Percentiles rank a stretch among this genome's conserved stretches.
These are phyloP conservation scores for Pristionchus japonicus DNA, from an alignment of 2,888 invertebrate genomes.

Conservation along the genomic window DNA sequence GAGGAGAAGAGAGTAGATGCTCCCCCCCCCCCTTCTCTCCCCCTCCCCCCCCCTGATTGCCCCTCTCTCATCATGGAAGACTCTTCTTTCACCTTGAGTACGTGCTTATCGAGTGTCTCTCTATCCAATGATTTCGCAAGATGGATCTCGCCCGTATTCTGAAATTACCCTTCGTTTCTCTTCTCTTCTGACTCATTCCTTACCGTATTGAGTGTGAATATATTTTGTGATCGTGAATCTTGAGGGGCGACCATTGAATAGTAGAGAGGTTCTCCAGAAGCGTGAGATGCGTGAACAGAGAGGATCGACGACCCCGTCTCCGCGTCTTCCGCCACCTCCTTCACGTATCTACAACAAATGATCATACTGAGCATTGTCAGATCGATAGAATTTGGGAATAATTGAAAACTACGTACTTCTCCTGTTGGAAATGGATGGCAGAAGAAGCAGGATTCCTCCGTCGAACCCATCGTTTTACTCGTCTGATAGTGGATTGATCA, in stretches of 20 bases:
- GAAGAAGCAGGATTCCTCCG: conserved; percentile 68
- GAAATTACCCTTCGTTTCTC: conserved; percentile 43
- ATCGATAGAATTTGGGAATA: too few relatives aligned
- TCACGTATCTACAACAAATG: conserved; percentile 66
- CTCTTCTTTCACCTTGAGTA: conserved; percentile 63
- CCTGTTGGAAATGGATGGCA: conserved; percentile 72
- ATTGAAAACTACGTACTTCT: conserved; percentile 53
- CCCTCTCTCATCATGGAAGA: not conserved
- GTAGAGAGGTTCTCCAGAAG: conserved; percentile 65
- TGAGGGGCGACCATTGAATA: conserved; percentile 73
- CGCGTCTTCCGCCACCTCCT: conserved; percentile 67
- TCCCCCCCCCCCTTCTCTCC: not conserved
- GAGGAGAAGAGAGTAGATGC: not conserved
- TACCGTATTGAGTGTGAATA: conserved; percentile 66
- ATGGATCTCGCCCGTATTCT: conserved; percentile 69
- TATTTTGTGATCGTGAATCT: conserved; percentile 66
- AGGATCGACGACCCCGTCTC: conserved; percentile 61
- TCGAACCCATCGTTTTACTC: conserved; percentile 68
- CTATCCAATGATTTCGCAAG: conserved; percentile 71
- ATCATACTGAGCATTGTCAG: too few relatives aligned
- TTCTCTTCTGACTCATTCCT: not conserved
- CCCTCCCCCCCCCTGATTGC: too few relatives aligned
- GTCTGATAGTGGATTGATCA: not conserved
- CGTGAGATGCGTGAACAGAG: conserved; percentile 66
- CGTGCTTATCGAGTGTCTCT: conserved; percentile 70